Base-by-base conservation (phyloP, 2,113 vertebrate genomes). In the Solea solea region DNA sequence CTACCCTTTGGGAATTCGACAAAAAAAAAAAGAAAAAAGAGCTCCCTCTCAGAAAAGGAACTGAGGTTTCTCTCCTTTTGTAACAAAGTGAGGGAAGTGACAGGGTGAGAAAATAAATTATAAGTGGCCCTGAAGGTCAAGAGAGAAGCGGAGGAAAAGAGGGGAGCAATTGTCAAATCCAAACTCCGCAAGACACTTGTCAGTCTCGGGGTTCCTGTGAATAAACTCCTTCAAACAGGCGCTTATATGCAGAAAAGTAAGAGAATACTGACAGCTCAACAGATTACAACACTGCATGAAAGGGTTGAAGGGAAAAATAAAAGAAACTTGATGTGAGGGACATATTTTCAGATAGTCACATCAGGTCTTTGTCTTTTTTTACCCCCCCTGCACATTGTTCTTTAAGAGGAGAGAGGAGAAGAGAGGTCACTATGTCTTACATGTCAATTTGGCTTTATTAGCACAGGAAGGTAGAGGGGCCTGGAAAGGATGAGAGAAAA, bases 381-480 rank as follows among this genome's bases (percentile, higher is more conserved):
- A 69, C 56, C 66, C 25, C 68, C 44, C 21, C 68, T 9, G 51
- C 12, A 78, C 75, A 83, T 57, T 64, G 59, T 67, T 66, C 76
- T 83, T 78, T 62, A 71, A 68, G 68, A 66, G 62, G 5, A 67
- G 71, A 83, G 62, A 74, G 64, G 69, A 76, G 40, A 75, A 67
- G 54, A 11, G 62, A 45, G 85, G 88, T 87, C 88, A 87, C 82
- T n/a, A 58, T 21, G 21, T 72, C 82, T 86, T 86, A 86, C 81
- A 87, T 89, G 86, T 84, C 85, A 91, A 82, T 87, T 88, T 88
- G 83, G 80, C 84, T 90, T 89, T 76, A 90, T 89, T 88, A 87
- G 74, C 48, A 64, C 64, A 50, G 74, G 45, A 76, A 72, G 76
- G 52, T 56, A 72, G 49, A 63, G 53, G 62, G 63, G 15, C 58